These are phyloP conservation scores for Drosophila paucipuncta DNA, from an alignment of 2,888 invertebrate genomes.

Conservation along the genomic window DNA sequence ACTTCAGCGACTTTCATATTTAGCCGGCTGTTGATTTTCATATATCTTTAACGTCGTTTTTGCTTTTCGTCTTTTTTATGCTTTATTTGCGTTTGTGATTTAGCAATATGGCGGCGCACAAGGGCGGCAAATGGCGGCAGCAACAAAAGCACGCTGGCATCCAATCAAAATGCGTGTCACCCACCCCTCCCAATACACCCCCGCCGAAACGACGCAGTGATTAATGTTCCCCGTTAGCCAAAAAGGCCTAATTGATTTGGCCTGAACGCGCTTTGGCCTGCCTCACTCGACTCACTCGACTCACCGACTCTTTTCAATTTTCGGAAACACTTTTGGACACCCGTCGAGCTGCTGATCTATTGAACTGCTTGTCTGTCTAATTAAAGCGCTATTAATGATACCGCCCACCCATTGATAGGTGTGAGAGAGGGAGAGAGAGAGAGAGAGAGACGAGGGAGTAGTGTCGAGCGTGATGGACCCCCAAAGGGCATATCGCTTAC, in stretches of 20 bases:
- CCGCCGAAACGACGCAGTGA: conserved; percentile 57
- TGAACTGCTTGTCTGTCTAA: conserved; percentile 55
- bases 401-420: conserved; percentile 65
- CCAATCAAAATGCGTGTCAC: conserved; percentile 65
- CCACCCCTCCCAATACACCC: conserved; percentile 10
- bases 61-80: conserved; percentile 43
- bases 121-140: conserved; percentile 61
- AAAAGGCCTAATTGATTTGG: conserved; percentile 70
- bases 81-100: conserved; percentile 78
- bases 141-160: conserved; percentile 54
- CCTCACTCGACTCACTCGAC: neutral
- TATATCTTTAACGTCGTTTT: conserved; percentile 56
- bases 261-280: conserved; percentile 13
- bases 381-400: conserved; percentile 70
- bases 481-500: conserved; percentile 53
- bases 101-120: conserved; percentile 69
- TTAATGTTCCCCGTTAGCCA: conserved; percentile 58
- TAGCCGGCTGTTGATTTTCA: conserved; percentile 74
- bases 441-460: neutral
- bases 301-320: conserved; percentile 8
- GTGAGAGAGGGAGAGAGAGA: neutral
- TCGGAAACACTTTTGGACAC: conserved; percentile 20
- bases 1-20: conserved; percentile 73
- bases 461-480: neutral
- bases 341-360: conserved; percentile 47